These are phyloP conservation scores for Drosophila pegasa DNA, from an alignment of 2,888 invertebrate genomes.

Conservation along the genomic window DNA sequence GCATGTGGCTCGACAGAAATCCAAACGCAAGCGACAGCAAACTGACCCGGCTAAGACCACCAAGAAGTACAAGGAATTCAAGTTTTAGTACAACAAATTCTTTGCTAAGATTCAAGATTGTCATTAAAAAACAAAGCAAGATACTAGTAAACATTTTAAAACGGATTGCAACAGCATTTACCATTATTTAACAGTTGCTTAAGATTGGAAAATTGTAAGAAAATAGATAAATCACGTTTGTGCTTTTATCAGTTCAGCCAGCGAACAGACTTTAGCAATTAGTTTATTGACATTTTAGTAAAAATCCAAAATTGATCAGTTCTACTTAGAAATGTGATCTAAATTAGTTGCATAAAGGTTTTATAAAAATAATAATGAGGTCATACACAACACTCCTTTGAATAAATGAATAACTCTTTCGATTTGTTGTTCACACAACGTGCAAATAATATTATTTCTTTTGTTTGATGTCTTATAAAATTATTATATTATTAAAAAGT, in stretches of 20 bases:
- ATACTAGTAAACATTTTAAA: conserved; percentile 28
- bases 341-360: not conserved
- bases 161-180: not conserved
- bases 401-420: conserved; percentile 45
- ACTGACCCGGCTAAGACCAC: conserved; percentile 94
- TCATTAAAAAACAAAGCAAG: conserved; percentile 38
- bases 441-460: conserved; percentile 50
- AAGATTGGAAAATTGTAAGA: not conserved
- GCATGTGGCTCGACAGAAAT: conserved; percentile 98
- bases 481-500: conserved; percentile 40
- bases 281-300: conserved; percentile 6
- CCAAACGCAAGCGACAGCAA: conserved; percentile 96
- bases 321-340: not conserved
- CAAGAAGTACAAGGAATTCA: conserved; percentile 99
- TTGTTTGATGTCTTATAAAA: conserved; percentile 32
- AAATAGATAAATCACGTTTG: not conserved
- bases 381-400: not conserved
- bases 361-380: not conserved
- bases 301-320: conserved; percentile 7
- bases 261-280: conserved; percentile 9
- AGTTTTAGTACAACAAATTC: conserved; percentile 88
- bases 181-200: not conserved
- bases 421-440: conserved; percentile 43
- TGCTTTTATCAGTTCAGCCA: conserved; percentile 13
- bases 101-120: conserved; percentile 22